Conservation (phyloP, 53 echinoderm and acorn worm genomes). For the Henricia sp. region DNA sequence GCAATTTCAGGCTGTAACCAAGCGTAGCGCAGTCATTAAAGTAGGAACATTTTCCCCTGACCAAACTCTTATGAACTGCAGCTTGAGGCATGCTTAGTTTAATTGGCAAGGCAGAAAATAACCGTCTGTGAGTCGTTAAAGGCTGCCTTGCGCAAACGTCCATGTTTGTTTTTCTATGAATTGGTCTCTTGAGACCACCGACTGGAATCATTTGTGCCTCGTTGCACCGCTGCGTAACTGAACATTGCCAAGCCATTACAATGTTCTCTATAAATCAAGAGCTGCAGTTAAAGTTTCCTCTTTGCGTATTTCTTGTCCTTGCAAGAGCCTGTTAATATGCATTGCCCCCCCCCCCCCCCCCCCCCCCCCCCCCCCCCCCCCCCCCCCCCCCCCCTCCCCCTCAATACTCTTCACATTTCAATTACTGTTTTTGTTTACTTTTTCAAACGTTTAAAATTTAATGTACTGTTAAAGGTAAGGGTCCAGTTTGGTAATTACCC, state of each 20-base stretch:
- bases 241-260: not conserved
- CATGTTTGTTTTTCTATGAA: not conserved
- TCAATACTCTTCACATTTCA: too few species aligned
- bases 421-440: too few species aligned
- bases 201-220: not conserved
- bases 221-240: not conserved
- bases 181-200: not conserved
- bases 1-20: conserved; percentile 38
- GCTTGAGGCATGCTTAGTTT: not conserved
- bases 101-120: conserved; percentile 12
- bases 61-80: not conserved
- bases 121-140: not conserved
- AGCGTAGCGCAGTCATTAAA: not conserved
- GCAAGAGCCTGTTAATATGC: too few species aligned
- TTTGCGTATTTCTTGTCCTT: too few species aligned
- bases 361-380: too few species aligned
- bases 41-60: not conserved
- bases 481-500: too few species aligned
- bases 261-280: conserved; percentile 9
- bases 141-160: not conserved
- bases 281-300: not conserved
- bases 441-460: too few species aligned
- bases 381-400: too few species aligned
- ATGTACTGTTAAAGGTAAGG: too few species aligned
- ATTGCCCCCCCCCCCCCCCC: too few species aligned